Base-by-base conservation (phyloP, 2,888 invertebrate species). In the Gnatocerus cornutus region DNA sequence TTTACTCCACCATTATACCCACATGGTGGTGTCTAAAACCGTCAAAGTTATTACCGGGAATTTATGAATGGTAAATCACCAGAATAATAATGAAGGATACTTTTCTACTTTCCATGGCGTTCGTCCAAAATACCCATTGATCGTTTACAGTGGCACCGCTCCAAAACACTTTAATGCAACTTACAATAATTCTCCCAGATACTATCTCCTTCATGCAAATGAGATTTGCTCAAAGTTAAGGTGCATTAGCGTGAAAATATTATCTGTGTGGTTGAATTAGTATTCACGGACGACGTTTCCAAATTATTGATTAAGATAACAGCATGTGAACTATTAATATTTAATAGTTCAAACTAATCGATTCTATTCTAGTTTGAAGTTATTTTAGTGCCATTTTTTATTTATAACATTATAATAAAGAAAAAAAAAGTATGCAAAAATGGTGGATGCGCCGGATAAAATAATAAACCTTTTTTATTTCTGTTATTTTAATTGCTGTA, bases 121-220 rank as follows among this genome's bases (percentile, higher is more conserved):
- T 52, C 58, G 43, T 65, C 71, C 72, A 71, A 67, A 56, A 69
- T 59, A 64, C 53, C 45, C 69, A 75, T 75, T 59, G 73, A 75
- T 75, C 71, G 69, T 68, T 68, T 59, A 55, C 52, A 65, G 70
- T 75, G 75, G 74, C 74, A 71, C 61, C 46, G 41, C 52, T 73
- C 73, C 74, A 75, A 74, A 74, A 71, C 69, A 61, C 72, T 73
- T 65, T 55, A 65, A 53, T 63, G 64, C 55, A 64, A 21, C 53
- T 56, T 66, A 70, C 72, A 68, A 71, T 73, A 74, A 71, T 71
- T 70, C 72, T 64, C 66, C 70, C 37, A 43, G 63, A 63, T 63
- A 63, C 30, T 12, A 59, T 59, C 59, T 59, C 46, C 45, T 59
- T 45, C 59, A 59, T 59, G 59, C 33, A 59, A 59, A 59, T 59